A percentile compares a stretch with the other conserved stretches of the same genome.
Conservation (phyloP, 2,888 invertebrate genomes). For the Aporophyla lueneburgensis region DNA sequence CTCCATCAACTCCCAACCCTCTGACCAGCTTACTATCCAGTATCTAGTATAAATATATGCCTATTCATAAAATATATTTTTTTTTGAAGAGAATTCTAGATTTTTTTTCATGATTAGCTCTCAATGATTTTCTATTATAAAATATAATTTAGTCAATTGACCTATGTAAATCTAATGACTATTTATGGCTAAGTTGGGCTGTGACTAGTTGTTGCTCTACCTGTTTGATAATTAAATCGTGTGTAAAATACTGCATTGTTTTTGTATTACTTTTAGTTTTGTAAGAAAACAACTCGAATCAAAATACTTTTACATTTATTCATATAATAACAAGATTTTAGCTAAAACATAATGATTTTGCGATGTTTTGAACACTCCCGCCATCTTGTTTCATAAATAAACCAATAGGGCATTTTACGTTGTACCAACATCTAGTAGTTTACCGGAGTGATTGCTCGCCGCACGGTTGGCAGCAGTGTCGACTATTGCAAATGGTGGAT, state of each 20-base stretch:
- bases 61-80: too few species aligned
- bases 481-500: conserved; percentile 91
- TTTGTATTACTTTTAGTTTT: conserved; percentile 19
- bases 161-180: neutral
- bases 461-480: conserved; percentile 89
- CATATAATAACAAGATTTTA: conserved; percentile 2
- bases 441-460: conserved; percentile 84
- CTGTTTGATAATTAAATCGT: neutral
- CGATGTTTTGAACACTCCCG: conserved; percentile 83
- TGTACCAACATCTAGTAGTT: conserved; percentile 82
- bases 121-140: neutral
- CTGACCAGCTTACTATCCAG: neutral
- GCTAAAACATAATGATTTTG: conserved; percentile 44
- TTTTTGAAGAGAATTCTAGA: neutral
- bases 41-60: too few species aligned
- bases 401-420: conserved; percentile 82
- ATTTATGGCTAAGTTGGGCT: neutral
- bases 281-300: neutral
- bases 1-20: neutral
- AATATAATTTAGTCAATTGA: conserved; percentile 19
- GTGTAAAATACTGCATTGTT: conserved; percentile 4
- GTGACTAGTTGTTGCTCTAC: neutral
- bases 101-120: neutral
- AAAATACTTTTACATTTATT: neutral
- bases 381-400: conserved; percentile 77